Percentiles rank a stretch among this genome's conserved stretches.
Conservation (phyloP, 2,888 invertebrate genomes). For the Tortrix viridana region DNA sequence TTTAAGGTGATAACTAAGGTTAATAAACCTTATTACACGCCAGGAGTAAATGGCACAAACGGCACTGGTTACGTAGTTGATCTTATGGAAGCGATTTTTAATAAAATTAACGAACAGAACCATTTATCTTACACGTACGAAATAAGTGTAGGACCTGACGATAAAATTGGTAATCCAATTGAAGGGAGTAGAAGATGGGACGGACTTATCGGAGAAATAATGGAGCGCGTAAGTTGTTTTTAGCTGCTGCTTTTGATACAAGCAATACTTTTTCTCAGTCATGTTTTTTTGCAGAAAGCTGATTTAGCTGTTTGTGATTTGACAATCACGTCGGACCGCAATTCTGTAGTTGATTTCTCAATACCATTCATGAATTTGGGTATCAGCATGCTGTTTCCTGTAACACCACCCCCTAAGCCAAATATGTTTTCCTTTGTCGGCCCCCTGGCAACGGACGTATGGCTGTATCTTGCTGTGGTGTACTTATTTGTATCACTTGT, state of each 20-base stretch:
- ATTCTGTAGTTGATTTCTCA: slow-evolving; percentile 95
- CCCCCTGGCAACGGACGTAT: slow-evolving; percentile 92
- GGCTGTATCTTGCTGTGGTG: slow-evolving; percentile 94
- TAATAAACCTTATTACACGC: slow-evolving; percentile 62
- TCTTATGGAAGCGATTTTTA: slow-evolving; percentile 89
- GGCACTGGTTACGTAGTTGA: slow-evolving; percentile 95
- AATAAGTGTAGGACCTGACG: slow-evolving; percentile 87
- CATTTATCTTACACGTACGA: slow-evolving; percentile 82
- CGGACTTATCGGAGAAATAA: slow-evolving; percentile 88
- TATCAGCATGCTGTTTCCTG: slow-evolving; percentile 93
- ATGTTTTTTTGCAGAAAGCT: slow-evolving; percentile 83
- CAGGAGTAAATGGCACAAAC: slow-evolving; percentile 58
- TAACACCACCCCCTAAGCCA: slow-evolving; percentile 89
- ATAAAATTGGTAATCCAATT: slow-evolving; percentile 87
- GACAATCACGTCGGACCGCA: slow-evolving; percentile 95
- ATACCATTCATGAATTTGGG: slow-evolving; percentile 98
- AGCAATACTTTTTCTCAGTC: too few relatives aligned
- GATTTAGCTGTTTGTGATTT: slow-evolving; percentile 85
- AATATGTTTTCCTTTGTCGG: slow-evolving; percentile 94
- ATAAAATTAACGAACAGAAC: slow-evolving; percentile 54
- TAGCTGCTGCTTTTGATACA: slow-evolving; percentile 7
- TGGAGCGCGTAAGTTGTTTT: slow-evolving; percentile 87
- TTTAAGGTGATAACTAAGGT: slow-evolving; percentile 84
- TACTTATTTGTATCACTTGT: slow-evolving; percentile 92
- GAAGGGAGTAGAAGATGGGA: slow-evolving; percentile 89